Base-by-base conservation (phyloP, 2,888 invertebrate species). In the Orthosia gothica region DNA sequence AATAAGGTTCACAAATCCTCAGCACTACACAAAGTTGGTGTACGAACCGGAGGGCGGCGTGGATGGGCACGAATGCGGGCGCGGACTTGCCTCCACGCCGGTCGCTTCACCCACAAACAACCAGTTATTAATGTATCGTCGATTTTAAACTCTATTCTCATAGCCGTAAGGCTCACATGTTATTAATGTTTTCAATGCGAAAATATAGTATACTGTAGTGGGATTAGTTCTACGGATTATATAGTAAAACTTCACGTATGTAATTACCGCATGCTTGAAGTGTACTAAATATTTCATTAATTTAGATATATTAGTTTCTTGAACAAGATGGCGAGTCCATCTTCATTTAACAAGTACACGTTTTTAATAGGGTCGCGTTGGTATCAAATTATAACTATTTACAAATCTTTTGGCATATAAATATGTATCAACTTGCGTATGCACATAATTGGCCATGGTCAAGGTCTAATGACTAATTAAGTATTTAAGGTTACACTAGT, bases 31-130 rank as follows among this genome's bases (percentile, higher is more conserved):
- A 52, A 54, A 75, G 62, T 79, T 79, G 82, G 85, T 84, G 92
- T 95, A 96, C 95, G 93, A 93, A 97, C 97, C 97, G 89, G 97
- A 95, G 70, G 97, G 97, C 86, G 97, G 97, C 92, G 97, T 97
- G 80, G 97, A 97, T 40, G 97, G 93, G 89, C 91, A 97, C 65
- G 96, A 95, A 92, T 94, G 96, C 83, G 96, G 96, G 79, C 95
- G 95, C 90, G 95, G 94, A 76, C 91, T 88, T 72, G 90, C 81
- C 84, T 87, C 83, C 88, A 89, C 85, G 85, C 89, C 87, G 86
- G 87, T 86, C 88, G 88, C 87, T 89, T 89, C 81, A 83, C 83
- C 88, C 79, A 87, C 83, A 82, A 78, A 84, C 52, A 81, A 61
- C 78, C 70, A 76, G 55, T 65, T 69, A 76, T 80, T 76, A 80